Evolutionary conservation across 2,113 vertebrate species (phyloP).

Genomic region (Sialia sialis): DNA sequence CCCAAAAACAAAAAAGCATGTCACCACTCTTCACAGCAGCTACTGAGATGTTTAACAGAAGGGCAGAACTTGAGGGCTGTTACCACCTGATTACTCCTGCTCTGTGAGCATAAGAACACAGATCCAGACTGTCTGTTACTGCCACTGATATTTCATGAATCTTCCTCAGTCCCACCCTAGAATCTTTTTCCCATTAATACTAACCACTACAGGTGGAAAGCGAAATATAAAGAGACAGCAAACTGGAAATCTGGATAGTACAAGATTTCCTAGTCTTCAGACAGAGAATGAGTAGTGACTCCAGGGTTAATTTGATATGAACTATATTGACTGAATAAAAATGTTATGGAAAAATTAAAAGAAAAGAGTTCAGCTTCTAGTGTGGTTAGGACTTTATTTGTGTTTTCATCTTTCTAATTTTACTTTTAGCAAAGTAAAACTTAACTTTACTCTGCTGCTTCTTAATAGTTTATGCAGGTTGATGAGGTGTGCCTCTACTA

Average conservation of each 20-base stretch:
- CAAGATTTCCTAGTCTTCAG: neutral
- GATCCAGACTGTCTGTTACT: neutral
- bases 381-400: neutral
- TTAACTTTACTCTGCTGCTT: neutral
- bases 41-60: neutral
- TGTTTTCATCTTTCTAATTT: neutral
- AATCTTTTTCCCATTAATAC: neutral
- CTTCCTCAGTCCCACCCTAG: neutral
- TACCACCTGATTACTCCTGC: neutral
- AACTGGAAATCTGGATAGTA: neutral
- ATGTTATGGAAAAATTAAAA: neutral
- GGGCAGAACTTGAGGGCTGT: neutral
- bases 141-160: neutral
- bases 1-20: neutral
- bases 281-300: neutral
- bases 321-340: neutral
- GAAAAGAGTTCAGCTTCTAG: neutral
- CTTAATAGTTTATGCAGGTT: neutral
- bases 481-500: neutral
- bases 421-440: neutral
- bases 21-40: neutral
- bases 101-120: neutral
- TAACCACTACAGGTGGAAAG: neutral
- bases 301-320: neutral
- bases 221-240: neutral